Percentiles rank a stretch among this genome's conserved stretches.
Evolutionary conservation across 2,797 vertebrate species (phyloP).

Genomic region (Pelochelys cantorii): DNA sequence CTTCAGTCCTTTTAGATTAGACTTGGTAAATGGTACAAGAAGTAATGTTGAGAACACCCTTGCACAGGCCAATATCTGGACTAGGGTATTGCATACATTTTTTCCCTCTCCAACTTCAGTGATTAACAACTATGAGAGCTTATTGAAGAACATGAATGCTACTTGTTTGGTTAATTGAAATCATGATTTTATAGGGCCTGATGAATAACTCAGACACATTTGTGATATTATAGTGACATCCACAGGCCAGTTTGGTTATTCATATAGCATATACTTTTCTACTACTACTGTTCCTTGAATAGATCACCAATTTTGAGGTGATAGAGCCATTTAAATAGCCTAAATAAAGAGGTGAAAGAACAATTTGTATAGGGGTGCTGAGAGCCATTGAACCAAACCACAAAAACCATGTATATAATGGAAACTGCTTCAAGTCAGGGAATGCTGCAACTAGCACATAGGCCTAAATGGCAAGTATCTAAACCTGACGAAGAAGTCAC

Average conservation of each 20-base stretch:
- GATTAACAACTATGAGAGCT: background rate
- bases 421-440: too few relatives aligned
- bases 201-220: background rate
- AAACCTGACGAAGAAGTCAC: background rate
- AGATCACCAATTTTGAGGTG: background rate
- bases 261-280: background rate
- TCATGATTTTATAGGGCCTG: background rate
- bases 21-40: background rate
- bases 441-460: too few relatives aligned
- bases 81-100: background rate
- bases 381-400: too few relatives aligned
- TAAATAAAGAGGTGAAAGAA: too few relatives aligned
- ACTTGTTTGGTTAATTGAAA: background rate
- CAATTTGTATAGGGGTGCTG: too few relatives aligned
- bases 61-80: accelerated
- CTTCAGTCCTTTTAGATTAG: background rate
- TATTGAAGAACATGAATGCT: background rate
- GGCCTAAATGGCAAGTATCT: background rate
- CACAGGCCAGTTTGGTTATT: conserved; percentile 34
- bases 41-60: background rate
- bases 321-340: background rate
- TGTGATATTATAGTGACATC: conserved; percentile 59
- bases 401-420: too few relatives aligned
- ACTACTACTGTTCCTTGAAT: accelerated
- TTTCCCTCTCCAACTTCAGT: background rate